Base-by-base conservation (phyloP, 2,797 vertebrate genomes). In the Epinephelus malabaricus region DNA sequence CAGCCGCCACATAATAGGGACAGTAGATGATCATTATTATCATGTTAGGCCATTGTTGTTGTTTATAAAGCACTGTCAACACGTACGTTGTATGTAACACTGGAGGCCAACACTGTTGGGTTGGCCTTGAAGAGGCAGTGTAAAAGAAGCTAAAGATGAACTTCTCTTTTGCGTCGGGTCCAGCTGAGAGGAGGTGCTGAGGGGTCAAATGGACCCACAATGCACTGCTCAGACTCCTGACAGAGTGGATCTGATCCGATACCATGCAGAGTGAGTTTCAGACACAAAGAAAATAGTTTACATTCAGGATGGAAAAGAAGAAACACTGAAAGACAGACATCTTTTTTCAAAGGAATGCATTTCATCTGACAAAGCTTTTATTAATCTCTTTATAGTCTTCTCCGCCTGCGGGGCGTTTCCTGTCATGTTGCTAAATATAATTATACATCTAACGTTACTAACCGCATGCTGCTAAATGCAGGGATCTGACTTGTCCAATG, bases 391-490 rank as follows among this genome's bases (percentile, higher is more conserved):
- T 21, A 38, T 38, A 30, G 45, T n/a, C 30, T 50, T 51, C 23
- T 55, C 34, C 14, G 50, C 18, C 71, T 5, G 17, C 6, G 4
- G 43, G 49, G 30, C 46, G 18, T 60, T 65, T 65, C 43, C 47
- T 78, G 69, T 65, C n/a, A 34, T 40, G 65, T 40, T 21, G 51
- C 69, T 65, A 58, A 46, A 73, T 71, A 71, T 82, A 85, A 85
- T 75, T 78, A 68, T 38, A 87, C 67, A 59, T 69, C 27, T 64
- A 62, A 72, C 43, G 61, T 68, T 79, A 51, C 73, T 58, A 53
- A 74, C 73, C 54, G 1, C 55, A 62, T 38, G 58, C 61, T 59
- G 82, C 82, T 66, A 73, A 81, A 84, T 76, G 55, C 61, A 73
- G 73, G 23, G 7, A 69, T 63, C 60, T 43, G 23, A 73, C 59